Evolutionary conservation across 2,797 vertebrate genomes (phyloP), one percentile per base, ranked within the genome.

Genomic region (Liasis olivaceus): DNA sequence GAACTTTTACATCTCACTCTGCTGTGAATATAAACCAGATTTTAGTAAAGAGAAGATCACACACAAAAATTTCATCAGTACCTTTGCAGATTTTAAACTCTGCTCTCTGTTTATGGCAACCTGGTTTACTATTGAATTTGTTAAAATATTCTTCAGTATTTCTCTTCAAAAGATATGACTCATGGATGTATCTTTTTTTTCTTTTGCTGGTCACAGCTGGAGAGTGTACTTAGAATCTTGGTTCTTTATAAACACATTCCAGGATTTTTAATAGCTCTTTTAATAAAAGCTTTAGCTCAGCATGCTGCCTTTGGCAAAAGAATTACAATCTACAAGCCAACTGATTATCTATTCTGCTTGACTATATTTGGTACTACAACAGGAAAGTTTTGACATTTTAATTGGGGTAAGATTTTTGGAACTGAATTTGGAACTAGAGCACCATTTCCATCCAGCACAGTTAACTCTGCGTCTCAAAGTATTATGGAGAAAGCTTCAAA

Each of bases 181-280:
- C 51, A 47, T 6, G 42, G 31, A 66, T 88, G 11, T 31, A 51
- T 42, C 86, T 69, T 42, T 51, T 85, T 58, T 59, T 60, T 5
- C 5, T 89, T 64, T 60, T 91, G 72, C 42, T 58, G 31, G 1
- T 13, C 72, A 59, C 59, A 85, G 36, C 36, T 85, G 69, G 51
- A 64, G 59, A 85, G 11, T 54, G 85, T 66, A 90, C 24, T 62
- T 85, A 90, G 60, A 63, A 63, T 42, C 60, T 58, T 2, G n/a
- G 1, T 26, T 90, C 56, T 81, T 72, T 56, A 60, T 90, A 42
- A 77, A n/a, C 58, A 24, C n/a, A 77, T 87, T 36, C 51, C 36
- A 85, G 51, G 51, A 88, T 85, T 77, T 91, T 88, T 84, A 88
- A 87, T 22, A 59, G 85, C 63, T 87, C 28, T 5, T 93, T 86